Evolutionary conservation across 2,113 vertebrate genomes (phyloP).

Genomic region (Megaceryle torquata): DNA sequence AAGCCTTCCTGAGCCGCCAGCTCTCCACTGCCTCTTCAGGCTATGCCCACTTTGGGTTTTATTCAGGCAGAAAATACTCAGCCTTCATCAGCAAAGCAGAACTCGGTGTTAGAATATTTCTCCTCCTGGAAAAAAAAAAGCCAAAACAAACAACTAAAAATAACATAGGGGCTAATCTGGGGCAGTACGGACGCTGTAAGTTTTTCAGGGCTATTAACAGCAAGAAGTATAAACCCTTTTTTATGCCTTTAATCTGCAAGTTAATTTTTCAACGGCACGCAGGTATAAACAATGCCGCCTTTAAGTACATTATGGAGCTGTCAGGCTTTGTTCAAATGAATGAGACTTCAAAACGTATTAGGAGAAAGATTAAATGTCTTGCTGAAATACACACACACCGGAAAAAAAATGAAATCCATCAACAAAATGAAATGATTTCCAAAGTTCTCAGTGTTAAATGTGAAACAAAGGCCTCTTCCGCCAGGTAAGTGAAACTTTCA

Average conservation of each 20-base stretch:
- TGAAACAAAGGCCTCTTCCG: not conserved
- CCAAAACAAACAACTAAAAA: not conserved
- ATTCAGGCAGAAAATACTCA: not conserved
- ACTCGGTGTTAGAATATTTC: not conserved
- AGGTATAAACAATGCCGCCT: not conserved
- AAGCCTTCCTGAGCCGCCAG: not conserved
- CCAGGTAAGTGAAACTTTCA: not conserved
- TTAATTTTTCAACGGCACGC: conserved; percentile 3
- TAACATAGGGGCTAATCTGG: not conserved
- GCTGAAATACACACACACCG: not conserved
- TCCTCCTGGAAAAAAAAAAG: not conserved
- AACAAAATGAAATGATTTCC: not conserved
- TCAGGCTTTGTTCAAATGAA: conserved; percentile 10
- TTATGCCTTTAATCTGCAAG: conserved; percentile 14
- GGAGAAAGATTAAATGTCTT: not conserved
- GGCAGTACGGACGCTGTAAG: not conserved
- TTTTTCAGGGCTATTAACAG: not conserved
- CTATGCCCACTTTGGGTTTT: not conserved
- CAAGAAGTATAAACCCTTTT: not conserved
- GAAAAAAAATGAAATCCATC: not conserved
- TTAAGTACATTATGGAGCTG: conserved; percentile 1
- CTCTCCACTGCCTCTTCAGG: conserved; percentile 48
- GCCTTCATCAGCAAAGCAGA: not conserved
- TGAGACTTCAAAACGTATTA: not conserved
- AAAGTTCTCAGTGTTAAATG: not conserved